These are phyloP conservation scores for Helarctos malayanus DNA, from an alignment of 2,797 vertebrate species.

Conservation along the genomic window DNA sequence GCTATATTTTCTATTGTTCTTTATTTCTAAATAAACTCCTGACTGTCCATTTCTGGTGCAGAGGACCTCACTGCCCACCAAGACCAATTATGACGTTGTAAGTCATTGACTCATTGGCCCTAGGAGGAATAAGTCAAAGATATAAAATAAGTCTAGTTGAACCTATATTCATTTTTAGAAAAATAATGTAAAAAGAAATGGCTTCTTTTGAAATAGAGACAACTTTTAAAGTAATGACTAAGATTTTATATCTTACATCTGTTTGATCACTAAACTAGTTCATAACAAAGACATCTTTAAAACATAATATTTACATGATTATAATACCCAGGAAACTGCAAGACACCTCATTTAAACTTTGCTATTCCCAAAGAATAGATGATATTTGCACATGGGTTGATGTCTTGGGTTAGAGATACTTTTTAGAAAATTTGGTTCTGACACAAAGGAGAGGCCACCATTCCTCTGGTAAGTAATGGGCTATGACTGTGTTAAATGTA, in stretches of 20 bases:
- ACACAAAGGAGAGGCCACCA: background rate
- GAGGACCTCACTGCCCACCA: background rate
- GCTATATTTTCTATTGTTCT: background rate
- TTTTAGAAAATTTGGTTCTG: conserved; percentile 20
- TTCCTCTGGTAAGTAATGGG: conserved; percentile 34
- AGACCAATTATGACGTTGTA: background rate
- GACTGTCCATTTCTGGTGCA: background rate
- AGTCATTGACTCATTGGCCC: background rate
- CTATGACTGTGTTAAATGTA: conserved; percentile 56
- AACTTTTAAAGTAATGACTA: background rate
- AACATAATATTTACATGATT: background rate
- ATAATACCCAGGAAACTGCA: background rate
- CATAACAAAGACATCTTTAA: background rate
- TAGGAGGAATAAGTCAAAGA: background rate
- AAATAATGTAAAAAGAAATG: background rate
- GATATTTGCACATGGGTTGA: background rate
- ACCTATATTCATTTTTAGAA: background rate
- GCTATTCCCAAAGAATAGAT: background rate
- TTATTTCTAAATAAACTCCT: background rate
- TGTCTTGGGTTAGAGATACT: background rate
- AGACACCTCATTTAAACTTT: background rate
- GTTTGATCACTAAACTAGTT: conserved; percentile 1
- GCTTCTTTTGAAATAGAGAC: background rate
- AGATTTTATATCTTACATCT: background rate
- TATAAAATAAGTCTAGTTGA: background rate